Evolutionary conservation across 2,797 vertebrate genomes (phyloP), one percentile per base, ranked within the genome.

Genomic region (Sylvilagus floridanus): DNA sequence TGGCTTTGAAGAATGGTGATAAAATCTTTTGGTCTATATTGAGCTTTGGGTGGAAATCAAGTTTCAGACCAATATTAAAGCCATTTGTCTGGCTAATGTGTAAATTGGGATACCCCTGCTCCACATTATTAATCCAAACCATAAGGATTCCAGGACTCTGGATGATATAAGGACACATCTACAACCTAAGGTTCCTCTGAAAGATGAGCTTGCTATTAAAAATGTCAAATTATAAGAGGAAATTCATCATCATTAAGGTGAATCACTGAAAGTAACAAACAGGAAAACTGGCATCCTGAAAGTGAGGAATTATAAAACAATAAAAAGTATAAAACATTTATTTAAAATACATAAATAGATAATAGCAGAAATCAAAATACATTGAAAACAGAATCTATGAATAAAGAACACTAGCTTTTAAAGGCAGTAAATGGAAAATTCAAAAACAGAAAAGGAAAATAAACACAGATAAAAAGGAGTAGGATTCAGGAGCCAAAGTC

Each of bases 381-480:
- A 37, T 12, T 37, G 28, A 5, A 30, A 50, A 76, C 66, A 75
- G 9, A 17, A 9, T 93, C 9, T 75, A n/a, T 72, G 24, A 87
- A 77, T 83, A 93, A 77, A 57, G 42, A 86, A 71, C 9, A 69
- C 0, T 75, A 57, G 65, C 5, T 50, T 88, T 50, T 32, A 78
- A 50, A 83, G 78, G 11, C 47, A 78, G 57, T 62, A 87, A 84
- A 84, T 84, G 54, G 35, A 87, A 83, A 78, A 14, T 69, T n/a
- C 50, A 78, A 8, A 72, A 93, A 78, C 30, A 28, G 85, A 89
- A 94, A 72, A 73, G 7, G 24, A 89, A 78, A 47, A 62, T 68
- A 10, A 28, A n/a, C 28, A 69, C 66, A 69, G 8, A 73, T 71
- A 22, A 22, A 76, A 81, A 54, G 24, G 24, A 77, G 12, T 54